These are phyloP conservation scores for Manis pentadactyla DNA, from an alignment of 2,797 vertebrate species.

Conservation along the genomic window DNA sequence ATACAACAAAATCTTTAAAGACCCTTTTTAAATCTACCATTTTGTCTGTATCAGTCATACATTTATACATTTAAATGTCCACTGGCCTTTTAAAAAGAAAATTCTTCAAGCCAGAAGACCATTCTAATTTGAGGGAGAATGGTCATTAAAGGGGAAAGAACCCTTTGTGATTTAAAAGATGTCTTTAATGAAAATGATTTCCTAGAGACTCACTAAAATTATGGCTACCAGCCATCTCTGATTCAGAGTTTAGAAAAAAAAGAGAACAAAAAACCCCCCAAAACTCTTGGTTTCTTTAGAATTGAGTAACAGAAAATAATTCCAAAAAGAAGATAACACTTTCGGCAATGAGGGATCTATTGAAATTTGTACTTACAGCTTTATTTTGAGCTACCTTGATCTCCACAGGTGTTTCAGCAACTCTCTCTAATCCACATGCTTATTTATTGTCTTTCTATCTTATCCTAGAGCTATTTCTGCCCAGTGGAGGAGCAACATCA, in stretches of 20 bases:
- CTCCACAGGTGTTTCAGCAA: constrained; percentile 7
- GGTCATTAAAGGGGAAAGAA: neutral
- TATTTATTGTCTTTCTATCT: constrained; percentile 45
- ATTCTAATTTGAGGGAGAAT: neutral
- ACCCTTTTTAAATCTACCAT: neutral
- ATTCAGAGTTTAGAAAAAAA: neutral
- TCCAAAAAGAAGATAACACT: constrained; percentile 22
- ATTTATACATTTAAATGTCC: neutral
- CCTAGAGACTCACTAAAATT: neutral
- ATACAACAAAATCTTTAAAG: constrained; percentile 1
- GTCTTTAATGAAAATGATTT: neutral
- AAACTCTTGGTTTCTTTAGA: neutral
- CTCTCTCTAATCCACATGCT: constrained; percentile 43
- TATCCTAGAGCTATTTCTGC: constrained; percentile 40
- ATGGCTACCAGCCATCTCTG: neutral
- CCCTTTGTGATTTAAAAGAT: constrained; percentile 39
- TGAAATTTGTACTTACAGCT: neutral
- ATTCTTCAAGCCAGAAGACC: constrained; percentile 27
- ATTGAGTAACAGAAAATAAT: constrained; percentile 51
- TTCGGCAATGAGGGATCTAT: constrained; percentile 21
- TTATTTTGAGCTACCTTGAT: constrained; percentile 49
- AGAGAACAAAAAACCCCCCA: neutral
- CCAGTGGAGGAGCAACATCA: constrained; percentile 45
- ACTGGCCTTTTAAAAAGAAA: neutral
- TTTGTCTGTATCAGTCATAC: neutral